Evolutionary conservation across 2,888 invertebrate species (phyloP).

Genomic region (Callinectes sapidus): DNA sequence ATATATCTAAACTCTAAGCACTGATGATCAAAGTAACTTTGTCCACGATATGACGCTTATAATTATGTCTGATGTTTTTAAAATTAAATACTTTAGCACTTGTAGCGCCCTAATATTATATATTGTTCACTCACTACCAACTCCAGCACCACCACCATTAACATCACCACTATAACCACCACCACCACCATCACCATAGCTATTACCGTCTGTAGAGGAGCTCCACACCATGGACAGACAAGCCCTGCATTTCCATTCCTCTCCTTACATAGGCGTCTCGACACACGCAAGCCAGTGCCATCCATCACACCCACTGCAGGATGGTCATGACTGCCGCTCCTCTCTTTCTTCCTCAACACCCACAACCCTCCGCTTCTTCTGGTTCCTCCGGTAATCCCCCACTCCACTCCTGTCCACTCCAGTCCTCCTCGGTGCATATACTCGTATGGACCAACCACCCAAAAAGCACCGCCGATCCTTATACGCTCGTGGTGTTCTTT

Average conservation of each 20-base stretch:
- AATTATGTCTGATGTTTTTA: background rate
- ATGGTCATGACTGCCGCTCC: background rate
- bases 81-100: background rate
- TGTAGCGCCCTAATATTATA: background rate
- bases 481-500: background rate
- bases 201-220: background rate
- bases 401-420: background rate
- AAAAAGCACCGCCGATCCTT: background rate
- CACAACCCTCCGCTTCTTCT: background rate
- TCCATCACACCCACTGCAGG: conserved; percentile 10
- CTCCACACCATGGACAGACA: background rate
- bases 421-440: background rate
- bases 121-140: background rate
- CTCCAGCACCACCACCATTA: background rate
- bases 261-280: background rate
- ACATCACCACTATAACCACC: background rate
- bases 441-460: background rate
- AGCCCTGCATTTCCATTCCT: background rate
- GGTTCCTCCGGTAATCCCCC: background rate
- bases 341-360: background rate
- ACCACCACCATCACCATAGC: background rate
- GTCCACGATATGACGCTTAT: background rate
- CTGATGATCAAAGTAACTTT: too few species aligned
- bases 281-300: background rate
- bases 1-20: too few species aligned